Base-by-base conservation (phyloP, 2,888 invertebrate species). In the Prosapia bicincta region DNA sequence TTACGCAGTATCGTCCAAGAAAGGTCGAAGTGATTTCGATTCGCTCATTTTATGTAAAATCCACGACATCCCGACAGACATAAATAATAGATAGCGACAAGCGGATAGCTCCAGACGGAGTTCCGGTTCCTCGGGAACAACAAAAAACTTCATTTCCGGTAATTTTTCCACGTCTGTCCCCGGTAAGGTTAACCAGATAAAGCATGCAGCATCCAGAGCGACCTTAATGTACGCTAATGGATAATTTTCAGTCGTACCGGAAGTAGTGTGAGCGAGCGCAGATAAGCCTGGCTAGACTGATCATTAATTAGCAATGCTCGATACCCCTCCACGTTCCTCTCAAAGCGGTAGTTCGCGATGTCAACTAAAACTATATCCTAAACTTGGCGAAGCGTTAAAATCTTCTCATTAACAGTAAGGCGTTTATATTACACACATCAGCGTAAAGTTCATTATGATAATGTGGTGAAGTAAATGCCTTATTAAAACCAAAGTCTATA, bases 111-210 rank as follows among this genome's bases (percentile, higher is more conserved):
- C 20, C 54, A 54, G 54, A 54, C 54, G 2, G 38, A 20, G 54
- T 54, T 54, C 54, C 54, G 54, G 54, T 54, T 54, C 54, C 54
- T 54, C 54, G 2, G 20, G 54, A 20, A 54, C 54, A 38, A 38
- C 38, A 54, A 54, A 54, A 54, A 54, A 54, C 20, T 20, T 20
- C 54, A 54, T 54, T 54, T 54, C 54, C 54, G 54, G 54, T 54
- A 54, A 54, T 54, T 54, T 54, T 54, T 54, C 54, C 54, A 54
- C 54, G 54, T 54, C 54, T 54, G 54, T 54, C 54, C 54, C 54
- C 20, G 7, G 54, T 54, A 54, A 54, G 7, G 20, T 54, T 54
- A 54, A 20, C 54, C 54, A 54, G 54, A 54, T 54, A 54, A 20
- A 20, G 54, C 54, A 5, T 20, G 7, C 3, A n/a, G 54, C 10